Conservation (phyloP, 2,797 vertebrate species). For the Tolypeutes matacus region DNA sequence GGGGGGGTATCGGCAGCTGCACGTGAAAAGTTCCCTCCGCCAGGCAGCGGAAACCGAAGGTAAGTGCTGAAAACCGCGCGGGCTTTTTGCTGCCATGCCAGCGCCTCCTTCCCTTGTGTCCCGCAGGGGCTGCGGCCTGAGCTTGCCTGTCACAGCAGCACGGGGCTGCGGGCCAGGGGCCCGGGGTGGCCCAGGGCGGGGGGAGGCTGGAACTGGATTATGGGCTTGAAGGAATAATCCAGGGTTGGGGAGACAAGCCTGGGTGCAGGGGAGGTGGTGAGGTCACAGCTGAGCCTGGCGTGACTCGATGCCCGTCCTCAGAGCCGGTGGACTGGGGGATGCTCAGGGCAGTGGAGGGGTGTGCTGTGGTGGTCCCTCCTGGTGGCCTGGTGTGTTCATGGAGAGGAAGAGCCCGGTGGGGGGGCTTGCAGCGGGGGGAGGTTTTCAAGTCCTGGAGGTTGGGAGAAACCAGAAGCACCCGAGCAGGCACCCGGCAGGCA, state of each 20-base stretch:
- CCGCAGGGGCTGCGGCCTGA: not conserved
- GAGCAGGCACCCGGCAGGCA: not conserved
- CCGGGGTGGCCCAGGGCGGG: accelerated
- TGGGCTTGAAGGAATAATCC: accelerated
- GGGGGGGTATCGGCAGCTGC: not conserved
- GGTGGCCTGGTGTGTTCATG: not conserved
- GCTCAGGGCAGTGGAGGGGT: not conserved
- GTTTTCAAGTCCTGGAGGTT: not conserved
- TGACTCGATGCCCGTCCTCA: not conserved
- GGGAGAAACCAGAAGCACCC: not conserved
- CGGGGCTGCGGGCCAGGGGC: not conserved
- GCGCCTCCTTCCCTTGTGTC: not conserved
- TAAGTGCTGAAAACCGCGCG: not conserved
- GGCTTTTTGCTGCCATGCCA: accelerated
- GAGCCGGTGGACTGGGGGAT: too few relatives aligned
- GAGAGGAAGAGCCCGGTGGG: not conserved
- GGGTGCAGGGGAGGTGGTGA: not conserved
- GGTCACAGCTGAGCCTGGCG: not conserved
- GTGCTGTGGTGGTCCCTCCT: accelerated
- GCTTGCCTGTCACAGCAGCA: not conserved
- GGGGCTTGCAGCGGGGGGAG: not conserved
- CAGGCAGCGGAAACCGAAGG: constrained; percentile 67
- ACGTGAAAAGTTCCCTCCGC: not conserved
- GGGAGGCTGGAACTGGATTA: not conserved
- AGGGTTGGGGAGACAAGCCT: too few relatives aligned